Conservation (phyloP, 1,140 invertebrate genomes). For the Diabrotica virgifera region DNA sequence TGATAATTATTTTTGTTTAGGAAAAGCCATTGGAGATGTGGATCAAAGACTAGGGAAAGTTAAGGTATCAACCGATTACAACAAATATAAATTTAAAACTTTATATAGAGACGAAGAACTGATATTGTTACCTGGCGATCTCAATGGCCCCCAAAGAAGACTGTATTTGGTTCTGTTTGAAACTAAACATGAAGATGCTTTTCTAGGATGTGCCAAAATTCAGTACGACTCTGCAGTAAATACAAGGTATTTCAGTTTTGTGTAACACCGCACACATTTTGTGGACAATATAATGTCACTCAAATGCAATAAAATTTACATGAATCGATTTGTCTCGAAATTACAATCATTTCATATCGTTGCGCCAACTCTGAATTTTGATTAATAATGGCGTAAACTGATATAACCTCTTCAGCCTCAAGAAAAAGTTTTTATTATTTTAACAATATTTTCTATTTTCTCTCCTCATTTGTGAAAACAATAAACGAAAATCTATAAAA, state of each 20-base stretch:
- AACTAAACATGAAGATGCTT: slow-evolving; percentile 70
- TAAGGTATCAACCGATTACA: slow-evolving; percentile 62
- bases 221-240: slow-evolving; percentile 60
- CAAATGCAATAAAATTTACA: too few relatives aligned
- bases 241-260: slow-evolving; percentile 62
- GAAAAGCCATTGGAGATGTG: slow-evolving; percentile 75
- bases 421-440: too few relatives aligned
- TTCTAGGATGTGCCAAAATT: slow-evolving; percentile 82
- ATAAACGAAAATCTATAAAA: too few relatives aligned
- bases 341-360: too few relatives aligned
- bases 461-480: too few relatives aligned
- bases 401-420: too few relatives aligned
- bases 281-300: too few relatives aligned
- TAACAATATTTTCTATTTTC: too few relatives aligned
- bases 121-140: slow-evolving; percentile 63
- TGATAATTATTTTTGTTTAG: background rate
- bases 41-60: slow-evolving; percentile 73
- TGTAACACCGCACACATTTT: too few relatives aligned
- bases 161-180: slow-evolving; percentile 86
- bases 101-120: slow-evolving; percentile 66
- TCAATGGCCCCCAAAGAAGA: slow-evolving; percentile 67
- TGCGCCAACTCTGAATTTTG: too few relatives aligned
- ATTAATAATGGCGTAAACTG: too few relatives aligned
- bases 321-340: too few relatives aligned
- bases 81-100: slow-evolving; percentile 54